Conservation (phyloP, 1,140 invertebrate genomes). For the Cydia fagiglandana region DNA sequence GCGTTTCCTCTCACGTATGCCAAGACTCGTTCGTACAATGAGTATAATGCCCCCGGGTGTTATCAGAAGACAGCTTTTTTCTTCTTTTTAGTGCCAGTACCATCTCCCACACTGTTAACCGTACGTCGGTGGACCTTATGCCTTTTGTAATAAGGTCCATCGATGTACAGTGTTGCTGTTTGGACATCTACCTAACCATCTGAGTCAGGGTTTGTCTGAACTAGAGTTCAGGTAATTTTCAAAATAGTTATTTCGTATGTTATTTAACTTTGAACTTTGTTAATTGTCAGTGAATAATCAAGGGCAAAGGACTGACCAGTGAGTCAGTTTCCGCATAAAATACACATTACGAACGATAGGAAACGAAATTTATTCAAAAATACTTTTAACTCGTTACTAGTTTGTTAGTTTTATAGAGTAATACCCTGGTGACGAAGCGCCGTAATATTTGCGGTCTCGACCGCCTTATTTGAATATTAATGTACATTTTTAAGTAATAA, state of each 20-base stretch:
- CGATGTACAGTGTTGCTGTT: too few relatives aligned
- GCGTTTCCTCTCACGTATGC: slow-evolving; percentile 35
- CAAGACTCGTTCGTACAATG: slow-evolving; percentile 12
- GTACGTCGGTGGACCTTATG: too few relatives aligned
- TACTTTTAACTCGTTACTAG: neutral
- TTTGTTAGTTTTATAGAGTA: neutral
- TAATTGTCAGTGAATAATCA: slow-evolving; percentile 6
- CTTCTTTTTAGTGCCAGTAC: neutral
- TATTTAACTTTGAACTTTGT: neutral
- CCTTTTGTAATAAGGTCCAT: too few relatives aligned
- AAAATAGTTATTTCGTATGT: neutral
- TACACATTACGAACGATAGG: neutral
- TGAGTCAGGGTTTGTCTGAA: neutral
- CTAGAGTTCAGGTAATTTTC: too few relatives aligned
- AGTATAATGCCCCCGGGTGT: slow-evolving; percentile 8
- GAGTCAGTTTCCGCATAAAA: slow-evolving; percentile 2
- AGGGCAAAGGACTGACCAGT: neutral
- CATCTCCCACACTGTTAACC: too few relatives aligned
- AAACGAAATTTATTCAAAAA: slow-evolving; percentile 1
- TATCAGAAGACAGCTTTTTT: neutral
- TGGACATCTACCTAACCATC: too few relatives aligned
- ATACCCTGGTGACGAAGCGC: neutral
- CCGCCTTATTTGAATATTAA: neutral
- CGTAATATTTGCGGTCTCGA: neutral
- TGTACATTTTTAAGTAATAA: neutral